phyloP scores from a whole-genome alignment of 2,113 vertebrate species.

The Equus quagga region DNA sequence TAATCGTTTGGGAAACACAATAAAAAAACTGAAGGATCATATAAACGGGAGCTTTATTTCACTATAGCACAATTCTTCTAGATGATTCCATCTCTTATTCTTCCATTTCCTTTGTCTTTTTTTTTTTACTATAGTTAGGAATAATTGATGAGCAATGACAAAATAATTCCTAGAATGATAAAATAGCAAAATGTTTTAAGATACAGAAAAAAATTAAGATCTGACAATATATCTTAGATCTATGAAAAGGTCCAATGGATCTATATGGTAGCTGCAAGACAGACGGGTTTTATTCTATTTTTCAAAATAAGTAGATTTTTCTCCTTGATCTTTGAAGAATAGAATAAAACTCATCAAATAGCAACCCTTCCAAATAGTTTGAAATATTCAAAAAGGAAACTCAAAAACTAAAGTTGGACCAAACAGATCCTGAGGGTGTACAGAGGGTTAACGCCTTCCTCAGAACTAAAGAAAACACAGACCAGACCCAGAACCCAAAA shows the following conservation, averaged over 20 bases:
- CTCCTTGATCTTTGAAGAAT: neutral
- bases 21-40: neutral
- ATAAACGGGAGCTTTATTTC: neutral
- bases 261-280: fast-evolving
- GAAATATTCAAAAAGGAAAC: neutral
- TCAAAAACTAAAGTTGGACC: neutral
- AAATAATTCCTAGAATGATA: neutral
- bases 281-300: neutral
- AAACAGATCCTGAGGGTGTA: no score
- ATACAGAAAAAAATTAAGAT: neutral
- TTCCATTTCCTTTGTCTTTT: neutral
- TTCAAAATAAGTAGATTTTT: neutral
- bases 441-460: fast-evolving
- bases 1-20: no score
- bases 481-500: fast-evolving
- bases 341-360: neutral
- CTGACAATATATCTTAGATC: neutral
- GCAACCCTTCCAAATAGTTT: neutral
- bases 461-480: fast-evolving
- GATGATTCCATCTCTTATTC: neutral
- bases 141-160: neutral
- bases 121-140: neutral
- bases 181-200: neutral
- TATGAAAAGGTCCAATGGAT: neutral
- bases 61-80: fast-evolving